Conservation (phyloP, 2,797 vertebrate genomes). For the Cryptoblepharus egeriae region DNA sequence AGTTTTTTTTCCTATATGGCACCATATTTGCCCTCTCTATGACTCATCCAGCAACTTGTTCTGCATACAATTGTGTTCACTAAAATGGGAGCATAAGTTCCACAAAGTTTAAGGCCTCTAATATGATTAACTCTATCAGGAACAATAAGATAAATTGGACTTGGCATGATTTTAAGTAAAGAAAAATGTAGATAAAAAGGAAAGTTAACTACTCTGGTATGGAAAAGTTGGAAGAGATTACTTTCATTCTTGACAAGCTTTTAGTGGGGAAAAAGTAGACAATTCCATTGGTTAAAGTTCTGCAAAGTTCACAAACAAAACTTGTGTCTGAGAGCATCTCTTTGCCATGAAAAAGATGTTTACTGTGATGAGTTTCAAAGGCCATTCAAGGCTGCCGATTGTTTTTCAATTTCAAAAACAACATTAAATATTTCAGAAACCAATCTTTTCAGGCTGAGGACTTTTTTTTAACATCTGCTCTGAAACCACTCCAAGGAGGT, state of each 20-base stretch:
- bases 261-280: background rate
- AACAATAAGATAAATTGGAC: background rate
- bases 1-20: too few relatives aligned
- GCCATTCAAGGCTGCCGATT: background rate
- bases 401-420: conserved; percentile 1
- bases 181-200: background rate
- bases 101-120: background rate
- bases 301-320: conserved; percentile 23
- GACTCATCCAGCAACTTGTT: background rate
- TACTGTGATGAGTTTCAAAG: conserved; percentile 35
- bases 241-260: background rate
- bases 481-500: conserved; percentile 12
- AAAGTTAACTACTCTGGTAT: background rate
- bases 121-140: background rate
- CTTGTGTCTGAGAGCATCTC: background rate
- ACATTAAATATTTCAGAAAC: conserved; percentile 6
- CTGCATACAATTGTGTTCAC: background rate
- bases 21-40: background rate
- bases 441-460: conserved; percentile 7
- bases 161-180: background rate
- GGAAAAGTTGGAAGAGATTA: conserved; percentile 1
- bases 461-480: background rate
- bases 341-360: background rate
- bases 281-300: background rate
- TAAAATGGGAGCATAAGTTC: background rate